Base-by-base conservation (phyloP, 2,888 invertebrate species). In the Hesperia comma region DNA sequence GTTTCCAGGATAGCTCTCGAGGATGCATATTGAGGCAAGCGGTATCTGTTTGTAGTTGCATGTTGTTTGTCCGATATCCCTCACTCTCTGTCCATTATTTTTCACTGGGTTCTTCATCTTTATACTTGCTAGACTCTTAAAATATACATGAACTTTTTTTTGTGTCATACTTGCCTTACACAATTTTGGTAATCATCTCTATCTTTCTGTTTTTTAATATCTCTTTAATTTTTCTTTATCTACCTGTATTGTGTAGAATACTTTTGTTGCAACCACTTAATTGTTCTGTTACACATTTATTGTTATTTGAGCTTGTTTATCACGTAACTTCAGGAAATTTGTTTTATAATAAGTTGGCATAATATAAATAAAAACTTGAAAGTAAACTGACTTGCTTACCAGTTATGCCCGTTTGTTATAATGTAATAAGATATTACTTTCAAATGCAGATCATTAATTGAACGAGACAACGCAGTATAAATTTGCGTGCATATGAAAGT, bases 11-110 rank as follows among this genome's bases (percentile, higher is more conserved):
- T 77, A 81, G 81, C 77, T 85, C 83, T 84, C 85, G 86, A 91
- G 92, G 92, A 92, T 92, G 92, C 92, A 92, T 92, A 92, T 87
- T 82, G 92, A 92, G 92, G 92, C 92, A 91, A 92, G 91, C 84
- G 74, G 87, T 88, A 83, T 84, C 83, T 72, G 61, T 70, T 68
- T 60, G 78, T 84, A 81, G 81, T 79, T 85, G 85, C 85, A 86
- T 84, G 83, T 66, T 64, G 64, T 64, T 64, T 64, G 61, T 68
- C 68, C 69, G 60, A 69, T 70, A 67, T 72, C 60, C 57, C 61
- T 66, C 64, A 66, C 37, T 68, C 14, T 63, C 14, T 68, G 21
- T 26, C 12, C 58, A 21, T 61, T 69, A 53, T 51, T 46, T 55
- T 41, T 63, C 14, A 32, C 19, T 63, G 19, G n/a, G 17, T 57